Evolutionary conservation across 2,888 invertebrate genomes (phyloP).

Genomic region (Napeogenes sylphis): DNA sequence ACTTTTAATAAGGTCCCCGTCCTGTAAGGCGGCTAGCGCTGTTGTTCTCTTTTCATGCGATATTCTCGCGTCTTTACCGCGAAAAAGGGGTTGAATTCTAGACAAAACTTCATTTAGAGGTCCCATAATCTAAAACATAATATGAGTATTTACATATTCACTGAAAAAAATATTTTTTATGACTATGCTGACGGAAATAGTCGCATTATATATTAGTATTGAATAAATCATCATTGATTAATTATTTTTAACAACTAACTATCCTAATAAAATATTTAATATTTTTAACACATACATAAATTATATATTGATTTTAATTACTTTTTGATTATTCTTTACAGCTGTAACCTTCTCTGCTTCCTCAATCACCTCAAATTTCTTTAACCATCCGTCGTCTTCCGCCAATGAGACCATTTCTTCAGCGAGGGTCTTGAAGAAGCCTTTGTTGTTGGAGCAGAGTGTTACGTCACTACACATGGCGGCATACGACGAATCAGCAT

Average conservation of each 20-base stretch:
- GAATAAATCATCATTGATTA: too few relatives aligned
- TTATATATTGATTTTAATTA: conserved; percentile 38
- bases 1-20: conserved; percentile 73
- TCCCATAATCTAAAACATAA: conserved; percentile 54
- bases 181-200: too few relatives aligned
- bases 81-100: conserved; percentile 81
- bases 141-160: not conserved
- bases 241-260: not conserved
- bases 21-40: conserved; percentile 77
- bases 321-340: conserved; percentile 73
- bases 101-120: conserved; percentile 77
- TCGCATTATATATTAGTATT: too few relatives aligned
- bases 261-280: not conserved
- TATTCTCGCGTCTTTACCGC: conserved; percentile 81
- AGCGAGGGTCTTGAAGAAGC: conserved; percentile 84
- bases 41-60: conserved; percentile 79
- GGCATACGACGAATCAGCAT: conserved; percentile 73
- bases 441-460: conserved; percentile 84
- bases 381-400: conserved; percentile 77
- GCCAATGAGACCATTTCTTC: conserved; percentile 76
- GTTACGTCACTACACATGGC: conserved; percentile 85
- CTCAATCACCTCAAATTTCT: conserved; percentile 76
- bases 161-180: not conserved
- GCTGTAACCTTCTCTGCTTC: conserved; percentile 78
- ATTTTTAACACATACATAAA: too few relatives aligned